Evolutionary conservation across 2,113 vertebrate genomes (phyloP).

Genomic region (Nothocercus julius): DNA sequence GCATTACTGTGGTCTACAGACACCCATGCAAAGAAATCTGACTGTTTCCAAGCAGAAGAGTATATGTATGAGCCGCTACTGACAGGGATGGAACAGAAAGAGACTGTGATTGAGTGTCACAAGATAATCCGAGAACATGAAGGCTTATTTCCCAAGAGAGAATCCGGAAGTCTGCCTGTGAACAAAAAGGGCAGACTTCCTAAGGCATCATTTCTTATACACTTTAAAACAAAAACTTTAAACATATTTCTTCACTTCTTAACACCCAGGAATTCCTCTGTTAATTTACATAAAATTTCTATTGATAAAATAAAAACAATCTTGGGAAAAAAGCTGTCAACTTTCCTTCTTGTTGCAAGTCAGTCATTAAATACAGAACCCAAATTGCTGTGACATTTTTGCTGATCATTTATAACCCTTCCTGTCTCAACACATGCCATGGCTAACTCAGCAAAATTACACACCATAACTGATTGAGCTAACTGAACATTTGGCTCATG

Average conservation of each 20-base stretch:
- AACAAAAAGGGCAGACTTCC: neutral
- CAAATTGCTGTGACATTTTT: neutral
- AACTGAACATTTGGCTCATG: neutral
- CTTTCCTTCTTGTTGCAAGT: neutral
- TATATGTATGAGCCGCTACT: neutral
- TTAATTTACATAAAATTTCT: neutral
- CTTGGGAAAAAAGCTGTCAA: neutral
- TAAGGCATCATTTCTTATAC: neutral
- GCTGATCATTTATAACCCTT: neutral
- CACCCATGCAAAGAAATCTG: accelerated
- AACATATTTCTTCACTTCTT: neutral
- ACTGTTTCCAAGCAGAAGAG: neutral
- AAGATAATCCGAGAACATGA: neutral
- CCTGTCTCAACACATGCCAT: neutral
- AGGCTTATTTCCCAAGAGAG: neutral
- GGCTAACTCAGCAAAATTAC: neutral
- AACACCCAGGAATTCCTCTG: neutral
- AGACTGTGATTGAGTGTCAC: neutral
- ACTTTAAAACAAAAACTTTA: neutral
- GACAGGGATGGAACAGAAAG: neutral
- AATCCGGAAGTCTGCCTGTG: neutral
- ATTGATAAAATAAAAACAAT: neutral
- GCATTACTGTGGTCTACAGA: neutral
- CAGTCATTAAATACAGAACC: neutral
- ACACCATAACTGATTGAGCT: neutral